Conservation (phyloP, 2,797 vertebrate species). For the Manis pentadactyla region DNA sequence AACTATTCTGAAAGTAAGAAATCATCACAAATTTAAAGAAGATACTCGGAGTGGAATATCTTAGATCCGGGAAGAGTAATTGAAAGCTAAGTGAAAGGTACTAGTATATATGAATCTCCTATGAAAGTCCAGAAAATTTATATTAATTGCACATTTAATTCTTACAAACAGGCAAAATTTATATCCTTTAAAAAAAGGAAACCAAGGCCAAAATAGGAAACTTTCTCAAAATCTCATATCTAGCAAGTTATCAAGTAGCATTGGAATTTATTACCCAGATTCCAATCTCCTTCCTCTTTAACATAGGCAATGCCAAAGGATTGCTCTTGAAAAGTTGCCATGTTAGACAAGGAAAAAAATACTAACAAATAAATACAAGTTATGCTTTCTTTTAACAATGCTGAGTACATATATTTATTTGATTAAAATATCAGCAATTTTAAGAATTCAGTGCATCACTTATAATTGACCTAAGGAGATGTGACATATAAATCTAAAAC, state of each 20-base stretch:
- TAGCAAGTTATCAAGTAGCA: neutral
- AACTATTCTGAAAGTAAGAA: slow-evolving; percentile 29
- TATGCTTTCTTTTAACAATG: neutral
- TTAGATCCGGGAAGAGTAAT: slow-evolving; percentile 34
- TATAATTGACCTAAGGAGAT: neutral
- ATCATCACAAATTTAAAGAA: slow-evolving; percentile 3
- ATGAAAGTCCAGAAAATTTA: neutral
- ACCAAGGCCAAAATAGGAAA: neutral
- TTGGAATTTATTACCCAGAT: neutral
- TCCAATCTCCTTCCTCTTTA: neutral
- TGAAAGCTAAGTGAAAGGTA: neutral
- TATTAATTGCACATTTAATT: neutral
- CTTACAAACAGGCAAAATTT: neutral
- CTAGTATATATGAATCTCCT: neutral
- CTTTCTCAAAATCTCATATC: neutral
- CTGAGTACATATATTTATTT: neutral
- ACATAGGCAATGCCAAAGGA: neutral
- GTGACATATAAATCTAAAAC: neutral
- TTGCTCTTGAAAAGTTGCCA: neutral
- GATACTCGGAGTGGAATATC: neutral
- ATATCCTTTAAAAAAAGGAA: slow-evolving; percentile 6
- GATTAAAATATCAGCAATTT: neutral
- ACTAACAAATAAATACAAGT: neutral
- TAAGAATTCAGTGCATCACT: neutral
- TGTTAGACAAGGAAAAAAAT: neutral